These are phyloP conservation scores for Caprella mutica DNA, from an alignment of 2,888 invertebrate species.

Conservation along the genomic window DNA sequence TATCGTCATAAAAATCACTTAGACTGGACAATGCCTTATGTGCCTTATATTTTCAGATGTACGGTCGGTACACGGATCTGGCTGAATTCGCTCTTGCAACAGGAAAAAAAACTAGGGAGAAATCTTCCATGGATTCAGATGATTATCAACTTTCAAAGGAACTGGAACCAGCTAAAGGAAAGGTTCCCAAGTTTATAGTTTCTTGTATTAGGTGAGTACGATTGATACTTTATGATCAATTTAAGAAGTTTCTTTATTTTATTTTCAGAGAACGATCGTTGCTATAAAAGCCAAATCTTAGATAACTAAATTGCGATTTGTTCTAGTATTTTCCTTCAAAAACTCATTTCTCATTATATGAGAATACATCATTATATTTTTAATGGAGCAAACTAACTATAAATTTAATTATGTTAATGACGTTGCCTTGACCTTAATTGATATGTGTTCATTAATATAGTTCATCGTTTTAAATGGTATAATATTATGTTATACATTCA, in stretches of 20 bases:
- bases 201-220: conserved; percentile 22
- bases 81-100: conserved; percentile 88
- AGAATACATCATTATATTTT: background rate
- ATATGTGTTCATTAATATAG: background rate
- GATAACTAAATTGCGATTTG: no score
- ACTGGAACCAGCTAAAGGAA: conserved; percentile 42
- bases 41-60: conserved; percentile 54
- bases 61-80: conserved; percentile 85
- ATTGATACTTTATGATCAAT: background rate
- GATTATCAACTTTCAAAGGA: conserved; percentile 47
- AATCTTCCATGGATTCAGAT: conserved; percentile 41
- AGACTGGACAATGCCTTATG: no score
- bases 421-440: no score
- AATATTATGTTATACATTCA: background rate
- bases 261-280: no score
- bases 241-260: background rate
- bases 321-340: background rate
- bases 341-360: background rate
- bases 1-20: no score
- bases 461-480: background rate
- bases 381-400: background rate
- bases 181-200: conserved; percentile 16
- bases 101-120: conserved; percentile 59
- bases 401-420: background rate
- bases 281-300: no score